Base-by-base conservation (phyloP, 2,113 vertebrate species). In the Reinhardtius hippoglossoides region DNA sequence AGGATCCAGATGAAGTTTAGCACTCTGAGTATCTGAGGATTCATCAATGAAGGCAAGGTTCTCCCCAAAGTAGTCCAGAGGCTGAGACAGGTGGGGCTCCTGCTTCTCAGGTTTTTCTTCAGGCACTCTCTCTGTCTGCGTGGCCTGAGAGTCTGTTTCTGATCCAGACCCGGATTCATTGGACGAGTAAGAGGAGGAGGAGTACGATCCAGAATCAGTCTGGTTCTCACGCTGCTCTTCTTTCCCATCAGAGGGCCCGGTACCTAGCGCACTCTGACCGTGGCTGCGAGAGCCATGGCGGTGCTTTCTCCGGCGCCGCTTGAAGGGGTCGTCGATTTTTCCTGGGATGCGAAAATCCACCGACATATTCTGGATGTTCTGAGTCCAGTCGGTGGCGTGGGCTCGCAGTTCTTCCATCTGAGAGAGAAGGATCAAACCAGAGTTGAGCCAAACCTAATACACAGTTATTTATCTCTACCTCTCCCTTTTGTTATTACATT, bases 1-100 rank as follows among this genome's bases (percentile, higher is more conserved):
- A 16, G 92, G 87, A 74, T 94, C 93, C 46, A 89, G 46, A 68
- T 92, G 92, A 20, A 95, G 67, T 81, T 91, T 94, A 42, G 80
- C 94, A 12, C 96, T 97, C 87, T 95, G 94, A 13, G 95, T 91
- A 67, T 97, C 97, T 0, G 96, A 97, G 3, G 96, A 97, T 90
- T 97, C 96, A 0, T 97, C 97, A 13, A 97, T 97, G 79, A 94
- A 97, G 0, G 96, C 96, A 27, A 97, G 91, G 64, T 97, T 97
- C 90, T 96, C 96, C n/a, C 95, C 95, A 74, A 95, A 93, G 88
- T 95, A 96, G 81, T 97, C 96, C 80, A 97, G 83, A 52, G 95
- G 95, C 3, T 95, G 95, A 63, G 89, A 92, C 63, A 89, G 50
- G 23, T 82, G 58, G 6, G 81, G 54, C 0, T 91, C 61, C 21